phyloP scores from a whole-genome alignment of 2,113 vertebrate genomes.

The Synodontis membranacea region DNA sequence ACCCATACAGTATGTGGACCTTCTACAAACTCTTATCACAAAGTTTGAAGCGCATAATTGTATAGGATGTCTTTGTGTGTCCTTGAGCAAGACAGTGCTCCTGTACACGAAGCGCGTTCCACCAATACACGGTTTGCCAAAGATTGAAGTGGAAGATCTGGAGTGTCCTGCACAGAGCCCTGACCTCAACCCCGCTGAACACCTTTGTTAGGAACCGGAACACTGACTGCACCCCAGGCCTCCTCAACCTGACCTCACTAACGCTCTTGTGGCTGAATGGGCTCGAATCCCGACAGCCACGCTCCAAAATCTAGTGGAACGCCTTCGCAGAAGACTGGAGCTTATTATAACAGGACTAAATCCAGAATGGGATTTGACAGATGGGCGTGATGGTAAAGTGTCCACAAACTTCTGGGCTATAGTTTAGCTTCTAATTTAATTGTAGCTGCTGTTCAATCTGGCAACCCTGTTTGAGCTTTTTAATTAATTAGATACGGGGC shows the following conservation, averaged over 20 bases:
- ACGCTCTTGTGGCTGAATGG: neutral
- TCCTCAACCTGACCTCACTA: neutral
- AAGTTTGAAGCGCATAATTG: neutral
- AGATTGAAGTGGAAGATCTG: too few relatives aligned
- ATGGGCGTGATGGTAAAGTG: neutral
- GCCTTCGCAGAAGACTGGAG: neutral
- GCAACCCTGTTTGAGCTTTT: slow-evolving; percentile 36
- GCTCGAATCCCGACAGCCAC: neutral
- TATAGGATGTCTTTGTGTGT: neutral
- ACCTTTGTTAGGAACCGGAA: neutral
- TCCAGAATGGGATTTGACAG: neutral
- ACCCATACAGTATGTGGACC: neutral
- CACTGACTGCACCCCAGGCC: neutral
- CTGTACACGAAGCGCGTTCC: too few relatives aligned
- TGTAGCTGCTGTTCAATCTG: neutral
- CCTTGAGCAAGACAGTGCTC: too few relatives aligned
- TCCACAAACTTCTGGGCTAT: too few relatives aligned
- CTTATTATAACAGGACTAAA: neutral
- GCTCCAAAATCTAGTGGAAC: neutral
- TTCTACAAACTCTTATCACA: neutral
- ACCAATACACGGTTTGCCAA: too few relatives aligned
- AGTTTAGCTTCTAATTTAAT: neutral
- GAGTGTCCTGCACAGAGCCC: neutral
- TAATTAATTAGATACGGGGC: slow-evolving; percentile 46
- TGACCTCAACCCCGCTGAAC: neutral